Percentiles rank a stretch among this genome's conserved stretches.
Conservation (phyloP, 2,888 invertebrate genomes). For the Amphipoea lucens region DNA sequence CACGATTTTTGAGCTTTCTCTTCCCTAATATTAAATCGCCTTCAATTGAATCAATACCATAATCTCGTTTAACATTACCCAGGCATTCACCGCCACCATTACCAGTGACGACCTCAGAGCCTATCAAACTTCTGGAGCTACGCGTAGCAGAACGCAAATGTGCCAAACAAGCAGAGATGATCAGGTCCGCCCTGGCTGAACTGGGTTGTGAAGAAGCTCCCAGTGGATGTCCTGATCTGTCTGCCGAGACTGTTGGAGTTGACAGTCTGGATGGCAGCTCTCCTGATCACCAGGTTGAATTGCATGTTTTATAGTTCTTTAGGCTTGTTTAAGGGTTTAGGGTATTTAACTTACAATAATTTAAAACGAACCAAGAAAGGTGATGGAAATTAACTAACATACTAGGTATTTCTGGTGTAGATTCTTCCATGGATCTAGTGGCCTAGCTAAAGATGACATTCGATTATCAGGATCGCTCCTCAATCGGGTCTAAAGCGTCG, state of each 20-base stretch:
- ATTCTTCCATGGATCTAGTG: conserved; percentile 42
- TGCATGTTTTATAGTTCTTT: conserved; percentile 20
- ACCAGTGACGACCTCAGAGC: conserved; percentile 86
- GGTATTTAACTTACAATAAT: neutral
- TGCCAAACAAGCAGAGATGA: conserved; percentile 95
- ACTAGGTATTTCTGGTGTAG: conserved; percentile 48
- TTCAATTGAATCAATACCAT: neutral
- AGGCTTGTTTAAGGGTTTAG: conserved; percentile 3
- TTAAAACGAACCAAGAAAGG: neutral
- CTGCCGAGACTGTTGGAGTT: conserved; percentile 92
- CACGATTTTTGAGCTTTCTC: neutral
- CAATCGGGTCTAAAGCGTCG: conserved; percentile 88
- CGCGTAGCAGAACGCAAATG: conserved; percentile 96
- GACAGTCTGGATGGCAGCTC: conserved; percentile 91
- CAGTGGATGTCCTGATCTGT: conserved; percentile 95
- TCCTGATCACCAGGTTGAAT: conserved; percentile 92
- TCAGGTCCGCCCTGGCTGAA: conserved; percentile 95
- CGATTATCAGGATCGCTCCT: conserved; percentile 88
- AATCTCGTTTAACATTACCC: conserved; percentile 3
- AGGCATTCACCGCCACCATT: conserved; percentile 88
- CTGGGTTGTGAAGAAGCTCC: conserved; percentile 97
- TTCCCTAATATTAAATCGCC: neutral
- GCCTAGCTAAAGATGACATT: conserved; percentile 59
- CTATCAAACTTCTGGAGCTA: conserved; percentile 94
- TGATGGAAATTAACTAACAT: conserved; percentile 41